Percentiles rank a stretch among this genome's conserved stretches.
phyloP scores from a whole-genome alignment of 1,140 invertebrate species.

The Dreissena polymorpha region DNA sequence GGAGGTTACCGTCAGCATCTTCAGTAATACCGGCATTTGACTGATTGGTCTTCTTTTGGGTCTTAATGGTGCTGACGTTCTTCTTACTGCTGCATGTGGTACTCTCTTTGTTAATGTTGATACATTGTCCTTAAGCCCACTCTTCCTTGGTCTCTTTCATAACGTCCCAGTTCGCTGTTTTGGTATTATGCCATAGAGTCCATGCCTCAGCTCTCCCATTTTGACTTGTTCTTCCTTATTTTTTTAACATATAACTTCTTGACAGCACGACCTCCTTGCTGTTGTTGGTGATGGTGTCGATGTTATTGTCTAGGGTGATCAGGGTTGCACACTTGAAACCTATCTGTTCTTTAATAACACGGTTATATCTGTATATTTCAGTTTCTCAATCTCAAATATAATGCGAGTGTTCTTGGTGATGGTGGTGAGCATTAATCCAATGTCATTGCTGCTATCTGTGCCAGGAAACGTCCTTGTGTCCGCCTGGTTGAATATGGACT shows the following conservation, averaged over 20 bases:
- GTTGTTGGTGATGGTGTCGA: slow-evolving; percentile 40
- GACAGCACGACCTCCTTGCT: slow-evolving; percentile 16
- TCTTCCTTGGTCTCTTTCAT: no score
- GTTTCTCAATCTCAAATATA: slow-evolving; percentile 47
- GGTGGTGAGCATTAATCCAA: slow-evolving; percentile 58
- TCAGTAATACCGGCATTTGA: neutral
- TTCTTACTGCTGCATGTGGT: neutral
- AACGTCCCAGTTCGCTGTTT: no score
- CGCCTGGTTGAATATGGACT: slow-evolving; percentile 56
- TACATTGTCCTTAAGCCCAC: no score
- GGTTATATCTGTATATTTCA: slow-evolving; percentile 46
- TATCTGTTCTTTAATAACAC: slow-evolving; percentile 48
- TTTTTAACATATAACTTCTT: no score
- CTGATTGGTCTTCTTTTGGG: neutral
- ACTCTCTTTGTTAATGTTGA: neutral
- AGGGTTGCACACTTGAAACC: slow-evolving; percentile 49
- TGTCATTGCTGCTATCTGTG: slow-evolving; percentile 55
- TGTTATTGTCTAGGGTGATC: slow-evolving; percentile 29
- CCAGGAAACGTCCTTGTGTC: slow-evolving; percentile 56
- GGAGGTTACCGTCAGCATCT: no score
- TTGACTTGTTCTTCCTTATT: neutral
- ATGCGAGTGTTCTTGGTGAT: slow-evolving; percentile 38
- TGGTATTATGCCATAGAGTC: neutral
- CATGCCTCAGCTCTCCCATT: slow-evolving; percentile 4
- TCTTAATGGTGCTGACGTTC: neutral